Evolutionary conservation across 2,888 invertebrate species (phyloP).

Genomic region (Eueremaeus valkanovi): DNA sequence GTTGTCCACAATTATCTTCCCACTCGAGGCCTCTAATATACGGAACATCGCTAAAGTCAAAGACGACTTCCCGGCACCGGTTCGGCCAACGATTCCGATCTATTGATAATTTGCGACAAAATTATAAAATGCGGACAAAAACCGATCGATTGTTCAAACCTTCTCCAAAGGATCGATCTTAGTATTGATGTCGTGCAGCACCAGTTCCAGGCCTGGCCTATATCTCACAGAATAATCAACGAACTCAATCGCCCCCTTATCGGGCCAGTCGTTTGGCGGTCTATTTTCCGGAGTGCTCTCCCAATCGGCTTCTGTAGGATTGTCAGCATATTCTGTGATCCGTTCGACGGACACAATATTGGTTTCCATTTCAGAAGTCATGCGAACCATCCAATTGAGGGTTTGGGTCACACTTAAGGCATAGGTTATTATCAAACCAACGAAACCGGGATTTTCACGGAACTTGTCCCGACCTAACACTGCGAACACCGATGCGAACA

Average conservation of each 20-base stretch:
- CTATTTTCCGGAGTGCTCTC: conserved; percentile 53
- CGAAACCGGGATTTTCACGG: conserved; percentile 45
- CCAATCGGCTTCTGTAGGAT: conserved; percentile 43
- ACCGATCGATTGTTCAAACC: neutral
- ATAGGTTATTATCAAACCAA: conserved; percentile 57
- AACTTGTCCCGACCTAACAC: conserved; percentile 53
- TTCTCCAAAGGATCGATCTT: neutral
- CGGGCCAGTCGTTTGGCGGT: neutral
- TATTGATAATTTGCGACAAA: neutral
- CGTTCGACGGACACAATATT: conserved; percentile 44
- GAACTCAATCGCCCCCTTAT: neutral
- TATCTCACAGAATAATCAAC: neutral
- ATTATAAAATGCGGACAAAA: neutral
- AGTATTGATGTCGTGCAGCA: neutral
- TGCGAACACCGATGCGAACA: conserved; percentile 60
- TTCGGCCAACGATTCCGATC: conserved; percentile 27
- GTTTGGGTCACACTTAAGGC: conserved; percentile 50
- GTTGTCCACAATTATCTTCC: conserved; percentile 51
- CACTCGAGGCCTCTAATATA: conserved; percentile 51
- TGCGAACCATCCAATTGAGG: conserved; percentile 41
- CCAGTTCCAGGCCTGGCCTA: neutral
- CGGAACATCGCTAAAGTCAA: conserved; percentile 50
- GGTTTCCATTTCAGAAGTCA: conserved; percentile 42
- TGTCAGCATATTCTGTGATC: conserved; percentile 40
- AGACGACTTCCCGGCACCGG: conserved; percentile 33